Conservation (phyloP, 2,797 vertebrate species). For the Enteromius afrohamiltoni region DNA sequence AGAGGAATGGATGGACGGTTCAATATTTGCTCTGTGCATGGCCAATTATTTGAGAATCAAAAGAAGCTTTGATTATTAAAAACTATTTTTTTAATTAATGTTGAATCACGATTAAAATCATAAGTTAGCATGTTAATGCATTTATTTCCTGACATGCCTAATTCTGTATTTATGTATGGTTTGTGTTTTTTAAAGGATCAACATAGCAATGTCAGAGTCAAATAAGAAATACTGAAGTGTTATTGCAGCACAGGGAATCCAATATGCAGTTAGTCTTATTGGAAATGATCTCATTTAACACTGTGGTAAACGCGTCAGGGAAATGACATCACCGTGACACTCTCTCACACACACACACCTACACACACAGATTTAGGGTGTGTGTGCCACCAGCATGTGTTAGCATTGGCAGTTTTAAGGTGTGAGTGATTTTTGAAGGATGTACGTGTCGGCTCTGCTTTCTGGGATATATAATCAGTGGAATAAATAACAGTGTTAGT, state of each 20-base stretch:
- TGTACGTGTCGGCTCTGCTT: neutral
- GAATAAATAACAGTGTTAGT: neutral
- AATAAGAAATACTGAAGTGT: too few relatives aligned
- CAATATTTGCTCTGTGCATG: neutral
- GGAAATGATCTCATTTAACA: slow-evolving; percentile 11
- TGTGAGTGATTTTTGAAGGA: slow-evolving; percentile 12
- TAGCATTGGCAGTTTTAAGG: slow-evolving; percentile 13
- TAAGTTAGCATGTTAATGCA: neutral
- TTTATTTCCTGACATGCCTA: neutral
- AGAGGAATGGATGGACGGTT: neutral
- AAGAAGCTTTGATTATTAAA: neutral
- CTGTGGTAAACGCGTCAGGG: neutral
- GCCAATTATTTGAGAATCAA: neutral
- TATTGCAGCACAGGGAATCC: neutral
- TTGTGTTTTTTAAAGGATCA: neutral
- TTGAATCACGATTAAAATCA: neutral
- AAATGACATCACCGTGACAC: slow-evolving; percentile 18
- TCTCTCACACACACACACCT: slow-evolving; percentile 21
- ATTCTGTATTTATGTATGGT: neutral
- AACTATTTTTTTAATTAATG: neutral
- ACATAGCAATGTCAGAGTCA: neutral
- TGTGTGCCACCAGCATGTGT: slow-evolving; percentile 6
- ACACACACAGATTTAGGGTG: slow-evolving; percentile 39
- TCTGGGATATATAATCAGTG: slow-evolving; percentile 38
- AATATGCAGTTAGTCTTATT: neutral